Conservation (phyloP, 1,140 invertebrate genomes). For the Latrodectus geometricus region DNA sequence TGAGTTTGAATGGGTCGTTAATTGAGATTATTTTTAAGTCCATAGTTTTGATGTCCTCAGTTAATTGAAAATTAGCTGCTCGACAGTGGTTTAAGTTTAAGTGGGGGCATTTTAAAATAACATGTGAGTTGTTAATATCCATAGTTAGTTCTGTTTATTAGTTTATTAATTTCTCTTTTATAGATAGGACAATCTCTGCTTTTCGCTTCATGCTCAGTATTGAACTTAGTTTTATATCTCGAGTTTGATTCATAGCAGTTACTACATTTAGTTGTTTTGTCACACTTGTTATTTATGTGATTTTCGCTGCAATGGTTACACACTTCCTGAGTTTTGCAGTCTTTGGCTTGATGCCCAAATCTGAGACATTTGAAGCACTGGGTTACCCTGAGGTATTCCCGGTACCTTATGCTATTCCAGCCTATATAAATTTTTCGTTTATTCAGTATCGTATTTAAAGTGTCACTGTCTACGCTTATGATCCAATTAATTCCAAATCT, state of each 20-base stretch:
- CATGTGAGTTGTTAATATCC: too few relatives aligned
- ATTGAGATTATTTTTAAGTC: too few relatives aligned
- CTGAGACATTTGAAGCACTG: background rate
- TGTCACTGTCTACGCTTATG: background rate
- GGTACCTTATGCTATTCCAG: background rate
- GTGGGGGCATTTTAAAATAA: background rate
- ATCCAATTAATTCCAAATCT: background rate
- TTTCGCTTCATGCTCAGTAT: background rate
- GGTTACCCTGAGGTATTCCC: background rate
- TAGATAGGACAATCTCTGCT: background rate
- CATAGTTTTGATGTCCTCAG: too few relatives aligned
- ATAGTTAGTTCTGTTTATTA: background rate
- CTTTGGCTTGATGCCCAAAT: background rate
- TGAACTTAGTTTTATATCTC: background rate
- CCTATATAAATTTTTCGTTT: background rate
- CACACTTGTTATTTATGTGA: background rate
- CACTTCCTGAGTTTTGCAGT: background rate
- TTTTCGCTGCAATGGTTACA: background rate
- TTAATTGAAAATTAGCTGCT: background rate
- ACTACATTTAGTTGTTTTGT: background rate
- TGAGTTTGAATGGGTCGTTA: too few relatives aligned
- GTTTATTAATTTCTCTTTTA: background rate
- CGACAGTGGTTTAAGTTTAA: background rate
- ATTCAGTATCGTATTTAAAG: background rate
- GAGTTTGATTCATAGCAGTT: background rate